phyloP scores from a whole-genome alignment of 2,888 invertebrate genomes.

The Quadroppia sp. region DNA sequence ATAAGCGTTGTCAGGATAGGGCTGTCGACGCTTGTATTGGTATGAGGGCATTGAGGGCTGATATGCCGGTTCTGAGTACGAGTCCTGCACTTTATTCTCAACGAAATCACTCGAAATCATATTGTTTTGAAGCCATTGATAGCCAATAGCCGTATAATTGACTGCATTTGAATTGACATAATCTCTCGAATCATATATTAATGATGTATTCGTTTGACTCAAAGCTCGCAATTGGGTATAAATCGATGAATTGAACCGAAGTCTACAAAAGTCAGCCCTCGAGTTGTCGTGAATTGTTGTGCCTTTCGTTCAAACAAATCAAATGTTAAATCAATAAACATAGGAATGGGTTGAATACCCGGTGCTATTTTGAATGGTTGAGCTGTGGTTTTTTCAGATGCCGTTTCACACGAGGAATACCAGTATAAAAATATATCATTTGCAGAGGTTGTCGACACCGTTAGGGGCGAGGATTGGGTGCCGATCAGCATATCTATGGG shows the following conservation, averaged over 20 bases:
- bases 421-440: conserved; percentile 74
- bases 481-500: conserved; percentile 62
- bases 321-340: not conserved
- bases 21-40: not conserved
- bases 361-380: conserved; percentile 37
- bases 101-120: conserved; percentile 25
- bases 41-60: conserved; percentile 11
- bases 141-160: conserved; percentile 56
- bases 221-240: conserved; percentile 65
- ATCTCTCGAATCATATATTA: conserved; percentile 65
- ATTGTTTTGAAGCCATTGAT: conserved; percentile 54
- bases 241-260: conserved; percentile 65
- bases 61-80: conserved; percentile 9
- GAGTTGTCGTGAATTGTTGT: conserved; percentile 56
- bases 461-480: conserved; percentile 61
- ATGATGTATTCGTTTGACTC: conserved; percentile 63
- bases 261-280: conserved; percentile 62
- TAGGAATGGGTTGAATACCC: not conserved
- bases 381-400: conserved; percentile 6
- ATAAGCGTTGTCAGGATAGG: not conserved
- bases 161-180: conserved; percentile 54
- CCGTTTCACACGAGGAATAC: conserved; percentile 57
- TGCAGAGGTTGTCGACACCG: conserved; percentile 62
- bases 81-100: conserved; percentile 15
- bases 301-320: conserved; percentile 49